Percentiles rank a stretch among this genome's conserved stretches.
These are phyloP conservation scores for Chunga burmeisteri DNA, from an alignment of 2,113 vertebrate genomes.

Conservation along the genomic window DNA sequence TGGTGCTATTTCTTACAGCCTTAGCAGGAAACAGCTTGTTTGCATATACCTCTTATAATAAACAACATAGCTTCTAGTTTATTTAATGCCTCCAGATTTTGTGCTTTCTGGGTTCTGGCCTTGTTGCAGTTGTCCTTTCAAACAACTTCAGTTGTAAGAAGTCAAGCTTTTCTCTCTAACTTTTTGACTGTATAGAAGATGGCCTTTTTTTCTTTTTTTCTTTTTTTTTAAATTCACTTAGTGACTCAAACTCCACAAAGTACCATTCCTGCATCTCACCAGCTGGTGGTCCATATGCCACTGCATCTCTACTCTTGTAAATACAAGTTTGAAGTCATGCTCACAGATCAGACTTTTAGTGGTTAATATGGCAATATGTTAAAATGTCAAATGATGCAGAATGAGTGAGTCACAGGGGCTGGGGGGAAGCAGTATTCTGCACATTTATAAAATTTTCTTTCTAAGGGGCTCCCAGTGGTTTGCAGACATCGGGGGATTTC, in stretches of 20 bases:
- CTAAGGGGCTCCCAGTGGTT: neutral
- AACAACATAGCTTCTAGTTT: neutral
- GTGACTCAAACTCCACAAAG: slow-evolving; percentile 45
- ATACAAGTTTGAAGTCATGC: slow-evolving; percentile 44
- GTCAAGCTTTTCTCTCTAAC: neutral
- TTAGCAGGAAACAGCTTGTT: slow-evolving; percentile 15
- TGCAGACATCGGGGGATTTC: neutral
- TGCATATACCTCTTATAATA: neutral
- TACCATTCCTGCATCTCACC: slow-evolving; percentile 31
- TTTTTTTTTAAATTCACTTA: neutral
- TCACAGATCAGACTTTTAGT: slow-evolving; percentile 39
- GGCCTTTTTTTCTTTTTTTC: neutral
- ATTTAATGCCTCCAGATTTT: neutral
- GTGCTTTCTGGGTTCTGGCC: neutral
- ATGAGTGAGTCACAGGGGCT: neutral
- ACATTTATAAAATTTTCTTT: neutral
- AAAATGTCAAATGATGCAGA: slow-evolving; percentile 48
- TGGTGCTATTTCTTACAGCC: slow-evolving; percentile 10
- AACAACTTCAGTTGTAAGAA: neutral
- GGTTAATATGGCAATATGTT: slow-evolving; percentile 52
- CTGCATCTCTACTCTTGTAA: slow-evolving; percentile 27
- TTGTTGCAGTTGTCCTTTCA: neutral
- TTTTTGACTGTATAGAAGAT: neutral
- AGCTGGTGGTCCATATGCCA: slow-evolving; percentile 44
- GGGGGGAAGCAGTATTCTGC: neutral